Evolutionary conservation across 2,797 vertebrate species (phyloP).

Genomic region (Syngnathus acus): DNA sequence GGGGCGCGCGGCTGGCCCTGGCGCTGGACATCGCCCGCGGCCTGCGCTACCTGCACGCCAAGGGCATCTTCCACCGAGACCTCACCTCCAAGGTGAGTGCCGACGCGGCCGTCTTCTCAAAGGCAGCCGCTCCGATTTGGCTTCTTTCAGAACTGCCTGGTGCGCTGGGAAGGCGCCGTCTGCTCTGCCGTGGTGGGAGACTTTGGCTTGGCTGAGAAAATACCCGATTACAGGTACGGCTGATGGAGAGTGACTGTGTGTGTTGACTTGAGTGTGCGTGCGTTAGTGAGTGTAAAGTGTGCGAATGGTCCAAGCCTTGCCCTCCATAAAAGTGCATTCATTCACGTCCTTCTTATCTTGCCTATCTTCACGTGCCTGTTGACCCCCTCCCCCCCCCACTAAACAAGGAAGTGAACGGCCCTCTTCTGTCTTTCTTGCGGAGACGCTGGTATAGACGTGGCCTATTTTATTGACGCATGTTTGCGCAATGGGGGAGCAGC

Average conservation of each 20-base stretch:
- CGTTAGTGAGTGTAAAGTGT: neutral
- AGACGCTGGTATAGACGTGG: neutral
- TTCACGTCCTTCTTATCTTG: slow-evolving; percentile 1
- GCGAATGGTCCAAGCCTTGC: neutral
- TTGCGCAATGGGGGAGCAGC: neutral
- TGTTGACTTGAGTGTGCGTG: neutral
- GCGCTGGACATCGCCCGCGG: slow-evolving; percentile 84
- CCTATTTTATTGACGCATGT: neutral
- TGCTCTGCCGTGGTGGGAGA: slow-evolving; percentile 89
- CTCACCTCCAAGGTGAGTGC: slow-evolving; percentile 90
- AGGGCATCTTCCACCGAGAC: slow-evolving; percentile 91
- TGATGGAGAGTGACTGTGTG: neutral
- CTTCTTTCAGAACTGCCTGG: slow-evolving; percentile 82
- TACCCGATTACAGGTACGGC: slow-evolving; percentile 84
- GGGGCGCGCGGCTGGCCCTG: slow-evolving; percentile 75
- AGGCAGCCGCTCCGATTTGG: neutral
- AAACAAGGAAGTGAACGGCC: neutral
- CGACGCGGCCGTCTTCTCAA: neutral
- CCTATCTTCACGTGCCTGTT: neutral
- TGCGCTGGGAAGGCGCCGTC: slow-evolving; percentile 73
- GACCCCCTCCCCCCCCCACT: no score
- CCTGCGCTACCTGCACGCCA: slow-evolving; percentile 87
- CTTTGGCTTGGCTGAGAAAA: slow-evolving; percentile 94
- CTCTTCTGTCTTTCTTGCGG: neutral
- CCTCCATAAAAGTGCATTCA: slow-evolving; percentile 1